These are phyloP conservation scores for Acrocera orbiculus DNA, from an alignment of 2,888 invertebrate species.

Conservation along the genomic window DNA sequence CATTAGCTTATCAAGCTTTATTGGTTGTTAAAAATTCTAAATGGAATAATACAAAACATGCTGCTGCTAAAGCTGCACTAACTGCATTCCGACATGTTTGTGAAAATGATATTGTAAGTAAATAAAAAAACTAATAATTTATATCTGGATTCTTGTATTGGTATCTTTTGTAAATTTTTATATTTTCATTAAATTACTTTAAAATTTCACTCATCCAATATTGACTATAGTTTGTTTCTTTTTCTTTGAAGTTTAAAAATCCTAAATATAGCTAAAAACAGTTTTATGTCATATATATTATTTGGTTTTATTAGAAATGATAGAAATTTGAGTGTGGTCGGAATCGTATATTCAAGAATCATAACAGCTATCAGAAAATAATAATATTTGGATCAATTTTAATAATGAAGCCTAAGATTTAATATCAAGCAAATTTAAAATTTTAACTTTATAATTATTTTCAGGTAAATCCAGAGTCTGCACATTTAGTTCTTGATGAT, in stretches of 20 bases:
- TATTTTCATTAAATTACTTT: not conserved
- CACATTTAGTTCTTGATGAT: constrained; percentile 54
- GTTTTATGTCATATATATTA: too few species aligned
- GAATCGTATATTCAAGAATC: too few species aligned
- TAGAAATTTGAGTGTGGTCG: too few species aligned
- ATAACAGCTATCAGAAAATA: too few species aligned
- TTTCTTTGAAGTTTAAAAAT: too few species aligned
- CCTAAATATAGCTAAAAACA: too few species aligned
- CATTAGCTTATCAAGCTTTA: constrained; percentile 73
- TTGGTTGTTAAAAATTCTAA: constrained; percentile 46
- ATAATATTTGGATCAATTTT: too few species aligned
- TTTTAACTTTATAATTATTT: constrained; percentile 4
- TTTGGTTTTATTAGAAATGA: too few species aligned
- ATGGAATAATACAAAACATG: constrained; percentile 63
- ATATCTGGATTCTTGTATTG: not conserved
- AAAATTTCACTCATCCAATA: too few species aligned
- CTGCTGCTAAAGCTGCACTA: constrained; percentile 66
- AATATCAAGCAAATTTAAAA: too few species aligned
- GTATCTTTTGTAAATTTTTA: not conserved
- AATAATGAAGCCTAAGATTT: too few species aligned
- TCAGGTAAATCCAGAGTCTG: constrained; percentile 28
- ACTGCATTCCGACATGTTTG: constrained; percentile 72
- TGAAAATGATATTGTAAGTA: constrained; percentile 36
- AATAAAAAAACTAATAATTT: not conserved
- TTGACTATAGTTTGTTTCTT: too few species aligned